These are phyloP conservation scores for Schlechtendalia chinensis DNA, from an alignment of 1,140 invertebrate genomes.

Conservation along the genomic window DNA sequence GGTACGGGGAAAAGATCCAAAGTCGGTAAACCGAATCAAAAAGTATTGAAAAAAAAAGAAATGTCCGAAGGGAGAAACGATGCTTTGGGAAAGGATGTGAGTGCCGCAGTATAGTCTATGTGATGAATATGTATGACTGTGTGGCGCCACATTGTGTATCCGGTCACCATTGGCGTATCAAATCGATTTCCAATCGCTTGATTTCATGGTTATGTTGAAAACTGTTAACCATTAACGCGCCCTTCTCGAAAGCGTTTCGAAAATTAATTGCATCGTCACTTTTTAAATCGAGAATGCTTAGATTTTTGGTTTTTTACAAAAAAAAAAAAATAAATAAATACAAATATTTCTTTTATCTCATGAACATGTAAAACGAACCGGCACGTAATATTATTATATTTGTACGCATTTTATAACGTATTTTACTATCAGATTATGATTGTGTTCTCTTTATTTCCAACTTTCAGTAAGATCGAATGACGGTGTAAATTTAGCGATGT, in stretches of 20 bases:
- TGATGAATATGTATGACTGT: conserved; percentile 35
- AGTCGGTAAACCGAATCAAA: conserved; percentile 19
- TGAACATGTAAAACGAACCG: background rate
- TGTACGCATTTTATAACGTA: background rate
- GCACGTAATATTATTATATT: background rate
- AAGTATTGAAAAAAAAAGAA: conserved; percentile 8
- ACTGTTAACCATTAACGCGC: background rate
- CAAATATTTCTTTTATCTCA: background rate
- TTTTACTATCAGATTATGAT: background rate
- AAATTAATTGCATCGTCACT: background rate
- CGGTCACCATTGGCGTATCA: background rate
- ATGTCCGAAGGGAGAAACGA: background rate
- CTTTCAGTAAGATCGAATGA: background rate
- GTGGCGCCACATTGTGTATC: conserved; percentile 33
- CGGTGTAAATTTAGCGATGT: background rate
- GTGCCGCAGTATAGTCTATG: background rate
- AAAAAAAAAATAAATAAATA: background rate
- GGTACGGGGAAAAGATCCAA: background rate
- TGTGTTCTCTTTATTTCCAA: background rate
- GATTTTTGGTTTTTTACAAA: background rate
- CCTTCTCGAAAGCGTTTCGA: background rate
- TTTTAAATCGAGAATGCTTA: background rate
- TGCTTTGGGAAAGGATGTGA: background rate
- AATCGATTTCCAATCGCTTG: conserved; percentile 15
- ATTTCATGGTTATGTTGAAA: background rate